These are phyloP conservation scores for Limnephilus marmoratus DNA, from an alignment of 2,888 invertebrate species.

Conservation along the genomic window DNA sequence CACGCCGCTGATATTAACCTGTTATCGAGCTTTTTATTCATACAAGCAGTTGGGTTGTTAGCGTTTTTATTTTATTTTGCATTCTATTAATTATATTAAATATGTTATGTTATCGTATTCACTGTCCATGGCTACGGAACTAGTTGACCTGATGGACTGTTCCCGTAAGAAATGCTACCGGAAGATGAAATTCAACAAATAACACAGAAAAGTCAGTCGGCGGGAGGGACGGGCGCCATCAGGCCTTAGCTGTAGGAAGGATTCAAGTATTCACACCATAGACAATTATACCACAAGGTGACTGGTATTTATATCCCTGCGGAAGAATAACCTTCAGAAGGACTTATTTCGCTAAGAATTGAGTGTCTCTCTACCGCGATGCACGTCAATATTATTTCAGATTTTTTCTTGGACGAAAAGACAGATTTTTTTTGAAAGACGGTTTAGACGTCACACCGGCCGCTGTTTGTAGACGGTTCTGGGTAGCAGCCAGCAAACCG, in stretches of 20 bases:
- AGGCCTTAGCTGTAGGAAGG: background rate
- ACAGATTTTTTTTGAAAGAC: background rate
- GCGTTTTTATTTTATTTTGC: too few species aligned
- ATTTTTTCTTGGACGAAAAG: too few species aligned
- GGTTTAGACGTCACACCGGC: background rate
- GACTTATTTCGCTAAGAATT: background rate
- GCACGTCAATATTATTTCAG: too few species aligned
- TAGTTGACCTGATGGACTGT: background rate
- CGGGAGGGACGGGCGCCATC: background rate
- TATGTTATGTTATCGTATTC: background rate
- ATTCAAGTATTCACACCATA: background rate
- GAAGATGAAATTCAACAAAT: background rate
- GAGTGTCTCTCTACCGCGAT: too few species aligned
- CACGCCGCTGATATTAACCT: background rate
- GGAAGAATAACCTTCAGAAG: background rate
- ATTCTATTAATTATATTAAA: too few species aligned
- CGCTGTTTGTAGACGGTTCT: background rate
- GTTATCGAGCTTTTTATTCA: too few species aligned
- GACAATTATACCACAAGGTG: background rate
- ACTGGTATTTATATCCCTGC: background rate
- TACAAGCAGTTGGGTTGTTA: too few species aligned
- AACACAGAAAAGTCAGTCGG: background rate
- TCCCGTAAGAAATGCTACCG: background rate
- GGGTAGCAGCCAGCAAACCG: background rate
- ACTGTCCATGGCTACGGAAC: background rate